phyloP scores from a whole-genome alignment of 2,888 invertebrate genomes.

The Carterocephalus palaemon region DNA sequence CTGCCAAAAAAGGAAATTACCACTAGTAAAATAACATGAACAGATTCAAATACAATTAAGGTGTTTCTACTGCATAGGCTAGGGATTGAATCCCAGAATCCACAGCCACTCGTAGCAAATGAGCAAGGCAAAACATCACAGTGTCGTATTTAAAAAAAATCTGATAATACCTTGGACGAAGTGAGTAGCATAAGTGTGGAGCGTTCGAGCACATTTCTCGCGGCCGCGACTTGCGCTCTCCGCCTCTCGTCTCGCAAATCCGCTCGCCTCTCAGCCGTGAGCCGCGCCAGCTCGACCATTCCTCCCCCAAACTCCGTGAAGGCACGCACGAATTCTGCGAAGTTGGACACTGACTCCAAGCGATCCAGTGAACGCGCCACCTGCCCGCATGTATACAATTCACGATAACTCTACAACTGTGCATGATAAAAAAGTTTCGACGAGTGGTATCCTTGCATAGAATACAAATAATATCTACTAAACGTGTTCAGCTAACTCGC shows the following conservation, averaged over 20 bases:
- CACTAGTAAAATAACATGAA: no score
- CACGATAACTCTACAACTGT: slow-evolving; percentile 9
- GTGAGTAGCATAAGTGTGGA: slow-evolving; percentile 98
- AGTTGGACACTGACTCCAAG: slow-evolving; percentile 92
- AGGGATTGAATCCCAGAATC: no score
- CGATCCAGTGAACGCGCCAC: slow-evolving; percentile 90
- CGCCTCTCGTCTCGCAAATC: slow-evolving; percentile 95
- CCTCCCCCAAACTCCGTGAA: slow-evolving; percentile 99
- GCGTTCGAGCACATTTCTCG: slow-evolving; percentile 95
- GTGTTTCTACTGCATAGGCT: no score
- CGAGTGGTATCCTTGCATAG: not conserved
- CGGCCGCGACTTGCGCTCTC: slow-evolving; percentile 97
- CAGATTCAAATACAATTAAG: no score
- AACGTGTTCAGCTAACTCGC: slow-evolving; percentile 16
- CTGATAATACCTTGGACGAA: slow-evolving; percentile 96
- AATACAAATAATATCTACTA: slow-evolving; percentile 4
- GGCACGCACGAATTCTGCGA: slow-evolving; percentile 98
- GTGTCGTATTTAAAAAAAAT: no score
- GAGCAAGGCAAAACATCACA: no score
- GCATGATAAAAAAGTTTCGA: slow-evolving; percentile 1
- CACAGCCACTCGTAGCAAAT: no score
- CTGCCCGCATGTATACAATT: slow-evolving; percentile 52
- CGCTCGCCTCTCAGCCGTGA: slow-evolving; percentile 90
- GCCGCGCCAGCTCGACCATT: slow-evolving; percentile 98
- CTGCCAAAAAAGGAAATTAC: no score